phyloP scores from a whole-genome alignment of 2,797 vertebrate species.

The Centropyge bicolor region DNA sequence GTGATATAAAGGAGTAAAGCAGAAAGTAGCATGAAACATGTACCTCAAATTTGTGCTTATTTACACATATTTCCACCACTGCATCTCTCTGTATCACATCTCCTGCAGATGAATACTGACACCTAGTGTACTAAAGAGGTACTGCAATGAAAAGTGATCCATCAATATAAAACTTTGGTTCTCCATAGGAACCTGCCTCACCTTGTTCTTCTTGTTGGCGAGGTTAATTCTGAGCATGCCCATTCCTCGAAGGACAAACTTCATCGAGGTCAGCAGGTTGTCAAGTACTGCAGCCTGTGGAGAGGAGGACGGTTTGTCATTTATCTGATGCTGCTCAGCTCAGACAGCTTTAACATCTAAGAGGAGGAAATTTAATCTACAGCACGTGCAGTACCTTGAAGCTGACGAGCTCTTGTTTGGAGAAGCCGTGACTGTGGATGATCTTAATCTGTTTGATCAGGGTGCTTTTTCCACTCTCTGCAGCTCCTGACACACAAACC shows the following conservation, averaged over 20 bases:
- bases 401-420: conserved; percentile 79
- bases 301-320: background rate
- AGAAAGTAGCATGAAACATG: background rate
- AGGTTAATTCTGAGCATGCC: conserved; percentile 85
- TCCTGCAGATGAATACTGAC: conserved; percentile 56
- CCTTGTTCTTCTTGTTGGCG: conserved; percentile 83
- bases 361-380: background rate
- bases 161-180: background rate
- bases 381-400: conserved; percentile 80
- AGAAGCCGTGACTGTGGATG: conserved; percentile 84
- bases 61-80: background rate
- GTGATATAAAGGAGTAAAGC: too few relatives aligned
- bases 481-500: conserved; percentile 70
- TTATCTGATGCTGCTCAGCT: background rate
- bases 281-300: conserved; percentile 82
- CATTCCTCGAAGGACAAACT: conserved; percentile 86
- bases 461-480: conserved; percentile 87
- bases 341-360: background rate
- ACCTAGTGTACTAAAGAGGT: conserved; percentile 62
- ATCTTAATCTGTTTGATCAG: conserved; percentile 87
- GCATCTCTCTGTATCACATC: background rate
- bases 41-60: background rate
- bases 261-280: conserved; percentile 86
- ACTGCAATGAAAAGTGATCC: conserved; percentile 5
- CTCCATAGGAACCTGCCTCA: conserved; percentile 27